phyloP scores from a whole-genome alignment of 2,888 invertebrate species.

The Ceraclea dissimilis region DNA sequence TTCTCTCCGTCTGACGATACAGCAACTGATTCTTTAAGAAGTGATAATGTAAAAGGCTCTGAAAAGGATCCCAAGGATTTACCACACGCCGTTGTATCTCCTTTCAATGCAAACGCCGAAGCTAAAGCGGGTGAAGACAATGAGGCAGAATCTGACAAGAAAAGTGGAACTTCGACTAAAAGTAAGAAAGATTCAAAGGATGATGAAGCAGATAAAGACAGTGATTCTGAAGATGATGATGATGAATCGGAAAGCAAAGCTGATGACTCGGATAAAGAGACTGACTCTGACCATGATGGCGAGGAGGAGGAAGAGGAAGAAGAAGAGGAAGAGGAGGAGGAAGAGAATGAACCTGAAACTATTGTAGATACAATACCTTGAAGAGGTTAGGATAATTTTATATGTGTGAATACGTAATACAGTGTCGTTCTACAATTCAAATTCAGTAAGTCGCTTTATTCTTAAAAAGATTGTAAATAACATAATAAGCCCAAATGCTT shows the following conservation, averaged over 20 bases:
- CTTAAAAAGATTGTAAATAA: too few relatives aligned
- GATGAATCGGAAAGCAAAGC: background rate
- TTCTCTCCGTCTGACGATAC: conserved; percentile 15
- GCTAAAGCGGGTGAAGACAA: background rate
- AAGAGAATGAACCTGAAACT: background rate
- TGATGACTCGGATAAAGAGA: background rate
- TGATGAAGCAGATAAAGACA: background rate
- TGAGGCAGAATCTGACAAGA: background rate
- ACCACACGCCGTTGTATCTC: too few relatives aligned
- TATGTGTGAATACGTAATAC: too few relatives aligned
- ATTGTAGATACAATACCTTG: background rate
- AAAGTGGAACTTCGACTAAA: background rate
- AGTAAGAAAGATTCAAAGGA: background rate
- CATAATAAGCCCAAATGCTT: too few relatives aligned
- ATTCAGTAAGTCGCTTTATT: too few relatives aligned
- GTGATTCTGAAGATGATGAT: background rate
- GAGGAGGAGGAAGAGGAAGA: background rate
- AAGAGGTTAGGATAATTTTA: background rate
- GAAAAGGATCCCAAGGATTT: background rate
- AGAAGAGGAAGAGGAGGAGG: background rate
- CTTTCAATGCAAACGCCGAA: background rate
- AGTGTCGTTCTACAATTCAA: too few relatives aligned
- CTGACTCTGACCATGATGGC: background rate
- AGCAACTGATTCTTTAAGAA: conserved; percentile 5
- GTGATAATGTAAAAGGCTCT: background rate